Percentiles rank a stretch among this genome's conserved stretches.
Evolutionary conservation across 2,888 invertebrate genomes (phyloP).

Genomic region (Catocala fraxini): DNA sequence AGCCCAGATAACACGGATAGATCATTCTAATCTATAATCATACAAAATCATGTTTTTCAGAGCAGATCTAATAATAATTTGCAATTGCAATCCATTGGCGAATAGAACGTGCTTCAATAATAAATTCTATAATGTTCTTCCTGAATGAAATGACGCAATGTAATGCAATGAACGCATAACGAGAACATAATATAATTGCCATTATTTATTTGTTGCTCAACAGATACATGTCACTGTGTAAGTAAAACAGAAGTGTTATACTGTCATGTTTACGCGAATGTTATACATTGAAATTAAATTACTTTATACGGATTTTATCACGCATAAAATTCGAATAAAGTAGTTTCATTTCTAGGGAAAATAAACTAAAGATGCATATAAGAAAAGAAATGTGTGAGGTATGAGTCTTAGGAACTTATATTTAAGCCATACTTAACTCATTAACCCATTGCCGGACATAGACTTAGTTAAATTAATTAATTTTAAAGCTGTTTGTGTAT

Average conservation of each 20-base stretch:
- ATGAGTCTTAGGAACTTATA: too few relatives aligned
- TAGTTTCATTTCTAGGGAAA: too few relatives aligned
- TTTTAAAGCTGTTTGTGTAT: too few relatives aligned
- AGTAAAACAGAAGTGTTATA: conserved; percentile 10
- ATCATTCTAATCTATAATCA: background rate
- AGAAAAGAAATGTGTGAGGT: too few relatives aligned
- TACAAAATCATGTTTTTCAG: conserved; percentile 24
- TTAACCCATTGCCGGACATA: too few relatives aligned
- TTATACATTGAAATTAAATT: too few relatives aligned
- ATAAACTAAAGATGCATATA: too few relatives aligned
- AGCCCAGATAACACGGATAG: background rate
- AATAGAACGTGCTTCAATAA: conserved; percentile 13
- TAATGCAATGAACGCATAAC: conserved; percentile 33
- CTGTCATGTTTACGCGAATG: too few relatives aligned
- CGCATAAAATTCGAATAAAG: too few relatives aligned
- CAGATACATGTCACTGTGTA: conserved; percentile 21
- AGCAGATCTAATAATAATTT: conserved; percentile 30
- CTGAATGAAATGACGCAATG: conserved; percentile 34
- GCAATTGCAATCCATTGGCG: conserved; percentile 12
- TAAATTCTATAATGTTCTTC: conserved; percentile 29
- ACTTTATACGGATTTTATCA: too few relatives aligned
- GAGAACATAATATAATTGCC: conserved; percentile 51
- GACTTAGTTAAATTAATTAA: too few relatives aligned
- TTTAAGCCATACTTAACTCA: too few relatives aligned
- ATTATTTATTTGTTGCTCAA: conserved; percentile 49